These are phyloP conservation scores for Calcarius ornatus DNA, from an alignment of 2,113 vertebrate genomes.

Conservation along the genomic window DNA sequence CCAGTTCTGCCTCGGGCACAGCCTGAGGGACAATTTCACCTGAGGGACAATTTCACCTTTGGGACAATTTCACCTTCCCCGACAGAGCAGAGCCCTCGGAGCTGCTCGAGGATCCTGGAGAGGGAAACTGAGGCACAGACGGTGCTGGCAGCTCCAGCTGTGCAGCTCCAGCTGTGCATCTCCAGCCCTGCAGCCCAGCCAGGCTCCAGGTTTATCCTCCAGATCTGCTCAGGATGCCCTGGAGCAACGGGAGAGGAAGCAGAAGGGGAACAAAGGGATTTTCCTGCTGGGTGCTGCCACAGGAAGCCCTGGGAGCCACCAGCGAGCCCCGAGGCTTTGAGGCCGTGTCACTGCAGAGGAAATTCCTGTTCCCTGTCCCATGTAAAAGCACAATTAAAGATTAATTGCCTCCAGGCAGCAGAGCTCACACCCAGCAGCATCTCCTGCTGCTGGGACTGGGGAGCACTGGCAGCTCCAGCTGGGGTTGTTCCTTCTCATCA, in stretches of 20 bases:
- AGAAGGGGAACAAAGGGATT: constrained; percentile 15
- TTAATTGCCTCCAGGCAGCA: neutral
- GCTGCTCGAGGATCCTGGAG: neutral
- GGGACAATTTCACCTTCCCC: neutral
- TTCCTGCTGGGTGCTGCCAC: constrained; percentile 13
- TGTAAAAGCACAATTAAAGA: neutral
- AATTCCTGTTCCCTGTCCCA: neutral
- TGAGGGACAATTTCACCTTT: neutral
- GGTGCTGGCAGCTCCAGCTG: neutral
- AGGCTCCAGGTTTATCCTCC: neutral
- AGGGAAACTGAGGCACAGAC: neutral
- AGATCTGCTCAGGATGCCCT: neutral
- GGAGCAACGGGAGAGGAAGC: neutral
- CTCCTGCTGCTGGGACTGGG: neutral
- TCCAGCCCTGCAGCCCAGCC: neutral
- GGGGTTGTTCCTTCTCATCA: too few species aligned
- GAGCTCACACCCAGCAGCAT: neutral
- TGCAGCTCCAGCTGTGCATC: too few species aligned
- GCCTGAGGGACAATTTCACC: neutral
- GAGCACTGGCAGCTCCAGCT: too few species aligned
- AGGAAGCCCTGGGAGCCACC: neutral
- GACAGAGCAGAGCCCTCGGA: neutral
- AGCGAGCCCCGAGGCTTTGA: neutral
- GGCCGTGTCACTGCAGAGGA: neutral
- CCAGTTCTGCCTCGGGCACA: neutral